Conservation (phyloP, 2,113 vertebrate genomes). For the Sapajus apella region DNA sequence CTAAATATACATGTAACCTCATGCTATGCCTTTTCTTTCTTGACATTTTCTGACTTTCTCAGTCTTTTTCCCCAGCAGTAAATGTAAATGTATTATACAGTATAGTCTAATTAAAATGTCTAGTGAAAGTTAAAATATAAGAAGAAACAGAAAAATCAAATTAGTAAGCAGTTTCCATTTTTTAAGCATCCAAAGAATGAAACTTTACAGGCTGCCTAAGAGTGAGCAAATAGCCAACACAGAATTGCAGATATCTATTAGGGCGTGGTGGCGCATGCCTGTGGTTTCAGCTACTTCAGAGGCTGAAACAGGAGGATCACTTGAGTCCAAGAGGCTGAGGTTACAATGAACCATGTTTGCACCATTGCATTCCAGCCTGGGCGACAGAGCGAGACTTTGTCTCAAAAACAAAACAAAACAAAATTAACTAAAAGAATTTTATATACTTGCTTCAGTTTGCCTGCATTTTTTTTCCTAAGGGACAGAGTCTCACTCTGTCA, state of each 20-base stretch:
- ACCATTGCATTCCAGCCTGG: no score
- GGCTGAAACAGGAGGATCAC: no score
- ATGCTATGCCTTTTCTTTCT: not conserved
- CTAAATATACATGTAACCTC: not conserved
- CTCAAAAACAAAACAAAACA: no score
- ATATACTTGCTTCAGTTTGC: not conserved
- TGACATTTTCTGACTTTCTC: not conserved
- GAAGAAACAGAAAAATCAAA: constrained; percentile 48
- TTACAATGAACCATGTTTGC: no score
- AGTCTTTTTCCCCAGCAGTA: not conserved
- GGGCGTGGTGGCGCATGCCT: no score
- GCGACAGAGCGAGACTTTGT: no score
- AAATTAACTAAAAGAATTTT: no score
- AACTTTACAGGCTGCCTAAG: not conserved
- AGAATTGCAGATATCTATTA: not conserved
- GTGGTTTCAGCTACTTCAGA: no score
- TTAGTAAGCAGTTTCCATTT: constrained; percentile 36
- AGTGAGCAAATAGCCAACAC: not conserved
- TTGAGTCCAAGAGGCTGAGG: no score
- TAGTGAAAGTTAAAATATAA: constrained; percentile 26
- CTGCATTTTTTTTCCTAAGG: not conserved
- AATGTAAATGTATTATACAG: constrained; percentile 30
- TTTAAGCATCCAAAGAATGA: not conserved
- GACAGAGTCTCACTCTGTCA: no score
- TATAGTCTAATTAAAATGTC: constrained; percentile 42